These are phyloP conservation scores for Zootoca vivipara DNA, from an alignment of 2,113 vertebrate species.

Conservation along the genomic window DNA sequence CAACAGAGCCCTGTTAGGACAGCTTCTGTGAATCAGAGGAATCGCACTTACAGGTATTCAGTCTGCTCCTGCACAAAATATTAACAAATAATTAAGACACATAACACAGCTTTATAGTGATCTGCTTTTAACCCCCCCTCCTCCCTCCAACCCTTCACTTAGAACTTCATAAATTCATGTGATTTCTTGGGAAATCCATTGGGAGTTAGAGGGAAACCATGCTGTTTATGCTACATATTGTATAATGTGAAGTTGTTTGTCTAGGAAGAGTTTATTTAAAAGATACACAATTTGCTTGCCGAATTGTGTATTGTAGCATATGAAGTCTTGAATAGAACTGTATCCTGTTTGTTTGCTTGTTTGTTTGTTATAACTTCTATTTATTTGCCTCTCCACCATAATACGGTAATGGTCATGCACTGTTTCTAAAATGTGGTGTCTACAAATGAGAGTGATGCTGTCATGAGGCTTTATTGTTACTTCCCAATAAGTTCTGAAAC, in stretches of 20 bases:
- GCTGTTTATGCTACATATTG: accelerated
- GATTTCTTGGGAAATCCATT: accelerated
- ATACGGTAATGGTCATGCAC: neutral
- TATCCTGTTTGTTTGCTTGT: neutral
- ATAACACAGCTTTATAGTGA: neutral
- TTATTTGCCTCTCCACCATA: neutral
- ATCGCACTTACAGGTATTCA: conserved; percentile 98
- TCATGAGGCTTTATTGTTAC: neutral
- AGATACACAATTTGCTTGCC: neutral
- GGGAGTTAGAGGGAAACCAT: neutral
- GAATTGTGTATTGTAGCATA: neutral
- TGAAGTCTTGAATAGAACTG: neutral
- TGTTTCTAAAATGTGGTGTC: neutral
- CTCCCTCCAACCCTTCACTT: neutral
- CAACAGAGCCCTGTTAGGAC: conserved; percentile 97
- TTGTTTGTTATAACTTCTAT: neutral
- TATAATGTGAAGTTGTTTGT: neutral
- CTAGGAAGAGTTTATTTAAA: neutral
- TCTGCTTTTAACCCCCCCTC: neutral
- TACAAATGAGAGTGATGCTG: neutral
- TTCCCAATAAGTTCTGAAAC: conserved; percentile 4
- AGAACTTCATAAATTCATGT: neutral
- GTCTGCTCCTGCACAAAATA: conserved; percentile 51
- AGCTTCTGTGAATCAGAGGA: conserved; percentile 98
- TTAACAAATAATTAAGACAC: conserved; percentile 46